Evolutionary conservation across 2,113 vertebrate genomes (phyloP), one percentile per base, ranked within the genome.

Genomic region (Rhinolophus ferrumequinum): DNA sequence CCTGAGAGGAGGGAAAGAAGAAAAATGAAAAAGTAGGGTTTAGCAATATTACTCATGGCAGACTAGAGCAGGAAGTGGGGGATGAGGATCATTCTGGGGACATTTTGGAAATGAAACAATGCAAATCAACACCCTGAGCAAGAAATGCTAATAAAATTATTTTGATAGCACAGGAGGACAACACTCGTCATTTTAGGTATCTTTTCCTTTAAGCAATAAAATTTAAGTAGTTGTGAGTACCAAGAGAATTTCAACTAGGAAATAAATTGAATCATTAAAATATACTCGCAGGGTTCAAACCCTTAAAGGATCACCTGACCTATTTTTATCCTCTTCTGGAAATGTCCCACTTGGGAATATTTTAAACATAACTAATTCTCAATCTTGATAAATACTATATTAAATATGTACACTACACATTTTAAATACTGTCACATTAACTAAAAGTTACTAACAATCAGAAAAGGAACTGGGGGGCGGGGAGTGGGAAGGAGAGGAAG

Each of bases 141-240:
- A 80, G 50, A 90, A 79, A 85, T 84, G 41, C 70, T 62, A 87
- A 92, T 81, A 95, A 67, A 81, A 85, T 83, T 93, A 93, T 81
- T 93, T 72, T 93, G 56, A 85, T 28, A 75, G 69, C 54, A 67
- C 6, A 66, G 30, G 50, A 97, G 70, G n/a, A 90, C 44, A 92
- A 77, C 69, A 90, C 13, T 67, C 47, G 15, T 60, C n/a, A 88
- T 91, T 92, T 93, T 80, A 83, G 66, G 6, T 38, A 83, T 18
- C n/a, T 95, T 94, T 92, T 95, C 83, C 75, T 92, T 96, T 69
- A 81, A 87, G 52, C 77, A 97, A 72, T 70, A 95, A 96, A 91
- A 93, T 79, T 88, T 88, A 89, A 95, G 67, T 88, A 89, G 54
- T 52, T 83, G 2, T 60, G 95, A 94, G 2, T 81, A 44, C n/a